phyloP scores from a whole-genome alignment of 2,888 invertebrate species.

The Caenorhabditis drosophilae region DNA sequence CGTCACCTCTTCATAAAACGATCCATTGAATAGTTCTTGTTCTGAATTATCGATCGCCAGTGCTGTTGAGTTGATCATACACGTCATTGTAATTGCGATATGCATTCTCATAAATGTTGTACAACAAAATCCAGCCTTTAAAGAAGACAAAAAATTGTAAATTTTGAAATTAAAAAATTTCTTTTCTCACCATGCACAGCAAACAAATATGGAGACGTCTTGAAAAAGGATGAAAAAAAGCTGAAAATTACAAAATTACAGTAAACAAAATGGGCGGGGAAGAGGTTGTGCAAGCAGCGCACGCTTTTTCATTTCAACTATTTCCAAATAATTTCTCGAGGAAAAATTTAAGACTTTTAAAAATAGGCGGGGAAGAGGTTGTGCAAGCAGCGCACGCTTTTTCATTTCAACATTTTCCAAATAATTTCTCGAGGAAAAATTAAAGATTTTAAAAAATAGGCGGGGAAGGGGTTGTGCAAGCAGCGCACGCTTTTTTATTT shows the following conservation, averaged over 20 bases:
- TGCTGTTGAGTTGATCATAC: conserved; percentile 53
- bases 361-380: not conserved
- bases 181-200: too few relatives aligned
- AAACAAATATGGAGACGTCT: too few relatives aligned
- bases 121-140: conserved; percentile 41
- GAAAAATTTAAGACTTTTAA: too few relatives aligned
- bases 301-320: too few relatives aligned
- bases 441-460: too few relatives aligned
- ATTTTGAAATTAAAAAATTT: not conserved
- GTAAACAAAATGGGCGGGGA: not conserved
- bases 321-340: too few relatives aligned
- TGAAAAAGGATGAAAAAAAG: conserved; percentile 50
- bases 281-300: not conserved
- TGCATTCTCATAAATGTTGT: conserved; percentile 50
- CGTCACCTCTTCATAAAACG: conserved; percentile 24
- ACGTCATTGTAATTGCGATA: conserved; percentile 51
- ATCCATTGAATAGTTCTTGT: not conserved
- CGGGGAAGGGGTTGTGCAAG: not conserved
- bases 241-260: conserved; percentile 15
- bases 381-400: too few relatives aligned
- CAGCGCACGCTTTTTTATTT: too few relatives aligned
- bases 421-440: too few relatives aligned
- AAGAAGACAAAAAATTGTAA: not conserved
- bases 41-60: conserved; percentile 23
- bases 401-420: too few relatives aligned